Evolutionary conservation across 2,888 invertebrate genomes (phyloP).

Genomic region (Leptinotarsa juncta): DNA sequence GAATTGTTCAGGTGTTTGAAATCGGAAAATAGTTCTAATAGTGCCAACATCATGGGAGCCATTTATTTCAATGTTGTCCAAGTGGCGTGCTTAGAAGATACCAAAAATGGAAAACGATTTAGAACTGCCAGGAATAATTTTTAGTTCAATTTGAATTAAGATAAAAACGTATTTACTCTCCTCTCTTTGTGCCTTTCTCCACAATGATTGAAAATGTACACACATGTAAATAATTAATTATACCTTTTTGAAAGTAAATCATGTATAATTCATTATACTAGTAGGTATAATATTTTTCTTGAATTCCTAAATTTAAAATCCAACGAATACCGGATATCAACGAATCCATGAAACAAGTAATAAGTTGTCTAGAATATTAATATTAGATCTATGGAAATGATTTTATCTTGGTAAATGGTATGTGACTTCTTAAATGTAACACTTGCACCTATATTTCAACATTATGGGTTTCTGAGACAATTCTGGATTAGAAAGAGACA

Average conservation of each 20-base stretch:
- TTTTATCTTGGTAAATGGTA: too few species aligned
- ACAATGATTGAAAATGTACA: conserved; percentile 20
- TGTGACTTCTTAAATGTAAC: too few species aligned
- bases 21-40: conserved; percentile 73
- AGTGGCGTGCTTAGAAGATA: conserved; percentile 78
- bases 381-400: too few species aligned
- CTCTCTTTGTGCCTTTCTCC: background rate
- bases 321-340: too few species aligned
- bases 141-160: conserved; percentile 31
- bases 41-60: conserved; percentile 82
- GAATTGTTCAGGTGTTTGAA: conserved; percentile 84
- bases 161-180: background rate
- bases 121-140: conserved; percentile 52
- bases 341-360: too few species aligned
- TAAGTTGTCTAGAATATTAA: too few species aligned
- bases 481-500: too few species aligned
- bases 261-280: background rate
- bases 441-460: too few species aligned
- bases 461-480: too few species aligned
- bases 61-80: conserved; percentile 88
- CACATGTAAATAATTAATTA: background rate
- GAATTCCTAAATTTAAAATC: too few species aligned
- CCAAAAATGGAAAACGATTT: conserved; percentile 51
- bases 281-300: too few species aligned
- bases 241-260: background rate